These are phyloP conservation scores for Pegoplata infirma DNA, from an alignment of 2,888 invertebrate genomes.

Conservation along the genomic window DNA sequence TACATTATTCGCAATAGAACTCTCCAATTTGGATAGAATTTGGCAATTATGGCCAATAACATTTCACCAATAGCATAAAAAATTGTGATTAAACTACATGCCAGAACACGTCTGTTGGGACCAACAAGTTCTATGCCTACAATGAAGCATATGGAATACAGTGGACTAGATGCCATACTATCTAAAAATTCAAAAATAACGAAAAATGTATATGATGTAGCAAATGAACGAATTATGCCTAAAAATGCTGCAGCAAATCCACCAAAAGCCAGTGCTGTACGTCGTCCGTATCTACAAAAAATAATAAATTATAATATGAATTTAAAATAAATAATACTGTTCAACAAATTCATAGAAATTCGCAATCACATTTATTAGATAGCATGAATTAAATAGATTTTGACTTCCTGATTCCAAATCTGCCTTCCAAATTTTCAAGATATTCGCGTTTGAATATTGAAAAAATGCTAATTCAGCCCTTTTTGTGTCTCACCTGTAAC, in stretches of 20 bases:
- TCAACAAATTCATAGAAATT: no score
- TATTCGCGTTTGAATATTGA: no score
- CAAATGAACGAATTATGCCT: slow-evolving; percentile 84
- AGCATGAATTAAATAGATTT: no score
- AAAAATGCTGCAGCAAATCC: slow-evolving; percentile 81
- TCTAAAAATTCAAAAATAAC: slow-evolving; percentile 85
- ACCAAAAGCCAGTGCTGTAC: slow-evolving; percentile 81
- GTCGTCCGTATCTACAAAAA: slow-evolving; percentile 80
- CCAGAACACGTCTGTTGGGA: slow-evolving; percentile 84
- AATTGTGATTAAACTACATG: slow-evolving; percentile 84
- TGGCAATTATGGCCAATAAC: slow-evolving; percentile 83
- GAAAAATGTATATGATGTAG: slow-evolving; percentile 85
- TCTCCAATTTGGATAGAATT: slow-evolving; percentile 84
- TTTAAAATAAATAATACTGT: no score
- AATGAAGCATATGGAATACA: slow-evolving; percentile 86
- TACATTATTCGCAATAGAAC: slow-evolving; percentile 82
- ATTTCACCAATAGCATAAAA: slow-evolving; percentile 86
- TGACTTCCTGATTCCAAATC: no score
- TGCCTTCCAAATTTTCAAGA: no score
- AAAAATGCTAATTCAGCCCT: no score
- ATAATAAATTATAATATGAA: no score
- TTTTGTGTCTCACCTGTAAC: no score
- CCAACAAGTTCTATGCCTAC: slow-evolving; percentile 88
- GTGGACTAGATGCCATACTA: slow-evolving; percentile 84
- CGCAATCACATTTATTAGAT: no score